Evolutionary conservation across 2,888 invertebrate genomes (phyloP), one percentile per base, ranked within the genome.

Genomic region (Chymomyza amoena): DNA sequence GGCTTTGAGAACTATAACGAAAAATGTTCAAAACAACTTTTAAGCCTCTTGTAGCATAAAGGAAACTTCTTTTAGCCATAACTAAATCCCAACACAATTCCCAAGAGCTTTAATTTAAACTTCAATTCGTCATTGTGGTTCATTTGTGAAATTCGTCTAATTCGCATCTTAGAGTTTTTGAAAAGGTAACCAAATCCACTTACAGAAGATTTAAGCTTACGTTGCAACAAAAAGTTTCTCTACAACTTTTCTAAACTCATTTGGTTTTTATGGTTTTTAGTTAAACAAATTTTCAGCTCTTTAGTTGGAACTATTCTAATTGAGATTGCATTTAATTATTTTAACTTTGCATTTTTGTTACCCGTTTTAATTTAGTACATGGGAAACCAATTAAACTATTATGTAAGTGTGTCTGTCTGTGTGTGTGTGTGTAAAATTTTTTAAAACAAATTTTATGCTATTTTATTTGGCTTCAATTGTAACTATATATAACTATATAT

Each of bases 331-430:
- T 66, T 59, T 28, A 52, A 39, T 28, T 36, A 13, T 64, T 65
- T 67, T 25, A 60, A 62, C 59, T 65, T 54, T 64, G 7, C 72
- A 72, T 72, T 75, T 69, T 59, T 70, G 39, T 45, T 4, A 13
- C 13, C 4, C 52, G 13, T 66, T 68, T 51, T 32, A 13, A 15
- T 45, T 5, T 45, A 13, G 39, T 45, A 13, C 39, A 45, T 45
- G 39, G 39, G 0, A 45, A 45, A 45, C 39, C 13, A 45, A 45
- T 45, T 45, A 13, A 45, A 13, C 13, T 13, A 45, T 45, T 45
- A 15, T 45, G 13, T 45, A 45, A 36, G 36, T 9, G 36, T 36
- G 9, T 4, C 25, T 4, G 25, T 25, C 4, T 25, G 25, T 25
- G 25, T 36, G 36, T 36, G 9, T 36, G 36, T 39, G 39, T 39